Base-by-base conservation (phyloP, 2,888 invertebrate species). In the Tryphoninae sp. region DNA sequence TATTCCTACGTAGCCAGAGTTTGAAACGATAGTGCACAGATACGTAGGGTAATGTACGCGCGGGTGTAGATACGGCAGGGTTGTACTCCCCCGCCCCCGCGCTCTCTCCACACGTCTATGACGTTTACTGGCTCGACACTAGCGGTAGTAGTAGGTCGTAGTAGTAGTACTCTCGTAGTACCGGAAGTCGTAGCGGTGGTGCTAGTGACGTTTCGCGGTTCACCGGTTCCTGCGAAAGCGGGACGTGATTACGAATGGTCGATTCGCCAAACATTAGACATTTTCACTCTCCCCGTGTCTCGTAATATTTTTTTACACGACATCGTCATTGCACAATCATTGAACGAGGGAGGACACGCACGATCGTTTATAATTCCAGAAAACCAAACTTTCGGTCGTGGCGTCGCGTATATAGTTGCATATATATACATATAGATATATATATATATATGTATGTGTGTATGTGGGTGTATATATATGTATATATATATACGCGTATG, bases 81-180 rank as follows among this genome's bases (percentile, higher is more conserved):
- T 81, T 69, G 55, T 78, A 49, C 23, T 42, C 33, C 67, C 59
- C 67, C 72, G n/a, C 61, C 75, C 65, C 71, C 78, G 42, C 65
- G 58, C 40, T 59, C 72, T 59, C 45, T 33, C 53, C 59, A 33
- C 42, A n/a, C 16, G 23, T 55, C 68, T 69, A 77, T 51, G 74
- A 65, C 53, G 77, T 69, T 75, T 72, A 68, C 19, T 67, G 72
- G 23, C 45, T 13, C 11, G 45, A 45, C 45, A 40, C 59, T 33
- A 33, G 8, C 51, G 33, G 67, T 26, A 19, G 62, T 62, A 62
- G 62, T 62, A 62, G 13, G 62, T 42, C n/a, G 53, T 62, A 19
- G 69, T 77, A 19, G 69, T 77, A 16, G 42, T 64, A 61, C 49
- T 6, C 13, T 45, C 2, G 53, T 42, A 65, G 62, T 64, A 64